phyloP scores from a whole-genome alignment of 2,888 invertebrate species.

The Aromia moschata region DNA sequence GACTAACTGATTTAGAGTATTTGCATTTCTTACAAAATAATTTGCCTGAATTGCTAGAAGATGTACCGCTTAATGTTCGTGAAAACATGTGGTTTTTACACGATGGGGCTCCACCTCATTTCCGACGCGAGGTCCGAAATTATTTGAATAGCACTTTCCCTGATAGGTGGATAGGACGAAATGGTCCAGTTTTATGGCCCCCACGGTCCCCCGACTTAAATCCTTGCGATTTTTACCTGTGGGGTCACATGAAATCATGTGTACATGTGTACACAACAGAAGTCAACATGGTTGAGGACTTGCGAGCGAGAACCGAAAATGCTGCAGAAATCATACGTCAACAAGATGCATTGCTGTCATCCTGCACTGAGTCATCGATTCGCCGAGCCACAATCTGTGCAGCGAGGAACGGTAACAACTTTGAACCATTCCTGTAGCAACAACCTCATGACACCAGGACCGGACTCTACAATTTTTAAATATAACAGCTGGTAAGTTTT shows the following conservation, averaged over 20 bases:
- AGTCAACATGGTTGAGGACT: background rate
- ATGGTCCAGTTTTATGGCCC: background rate
- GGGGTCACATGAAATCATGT: background rate
- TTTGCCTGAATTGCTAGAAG: slow-evolving; percentile 29
- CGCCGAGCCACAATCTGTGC: background rate
- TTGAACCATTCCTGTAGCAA: background rate
- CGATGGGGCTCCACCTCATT: slow-evolving; percentile 46
- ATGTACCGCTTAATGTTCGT: slow-evolving; percentile 13
- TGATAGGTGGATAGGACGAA: background rate
- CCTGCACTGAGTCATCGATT: background rate
- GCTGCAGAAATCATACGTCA: background rate
- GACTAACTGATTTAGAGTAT: slow-evolving; percentile 31
- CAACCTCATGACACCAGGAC: background rate
- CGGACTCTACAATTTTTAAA: background rate
- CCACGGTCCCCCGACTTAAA: slow-evolving; percentile 8
- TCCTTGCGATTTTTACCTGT: slow-evolving; percentile 33
- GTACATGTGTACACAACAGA: background rate
- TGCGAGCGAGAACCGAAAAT: background rate
- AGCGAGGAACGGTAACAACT: background rate
- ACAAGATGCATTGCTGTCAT: background rate
- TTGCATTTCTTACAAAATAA: slow-evolving; percentile 32
- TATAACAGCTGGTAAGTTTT: background rate
- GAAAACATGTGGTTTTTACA: slow-evolving; percentile 37
- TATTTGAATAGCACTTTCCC: background rate
- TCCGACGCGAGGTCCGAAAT: slow-evolving; percentile 19